These are phyloP conservation scores for Platyrinchus mystaceus DNA, from an alignment of 2,797 vertebrate species.

Conservation along the genomic window DNA sequence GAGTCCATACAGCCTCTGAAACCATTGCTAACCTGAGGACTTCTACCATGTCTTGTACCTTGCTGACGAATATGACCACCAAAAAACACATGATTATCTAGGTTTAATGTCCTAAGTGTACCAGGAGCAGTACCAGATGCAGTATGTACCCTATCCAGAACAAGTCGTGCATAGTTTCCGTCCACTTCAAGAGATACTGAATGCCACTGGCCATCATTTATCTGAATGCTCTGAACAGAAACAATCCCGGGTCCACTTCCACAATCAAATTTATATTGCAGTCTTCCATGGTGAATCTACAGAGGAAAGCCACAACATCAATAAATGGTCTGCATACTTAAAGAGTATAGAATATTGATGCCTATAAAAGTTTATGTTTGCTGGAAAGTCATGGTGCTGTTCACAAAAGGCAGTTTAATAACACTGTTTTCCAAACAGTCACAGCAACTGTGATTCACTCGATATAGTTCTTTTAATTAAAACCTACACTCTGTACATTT, in stretches of 20 bases:
- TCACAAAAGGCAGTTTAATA: background rate
- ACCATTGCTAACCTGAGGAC: constrained; percentile 85
- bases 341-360: background rate
- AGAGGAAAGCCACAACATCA: background rate
- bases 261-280: constrained; percentile 98
- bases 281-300: constrained; percentile 92
- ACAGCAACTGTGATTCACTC: background rate
- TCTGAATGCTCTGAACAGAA: constrained; percentile 92
- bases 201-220: constrained; percentile 98
- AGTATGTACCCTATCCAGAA: constrained; percentile 91
- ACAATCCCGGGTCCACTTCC: constrained; percentile 95
- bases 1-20: constrained; percentile 94
- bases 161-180: constrained; percentile 91
- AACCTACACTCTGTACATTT: background rate
- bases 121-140: constrained; percentile 94
- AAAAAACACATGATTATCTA: constrained; percentile 91
- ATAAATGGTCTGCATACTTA: background rate
- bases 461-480: background rate
- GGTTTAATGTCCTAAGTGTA: constrained; percentile 92
- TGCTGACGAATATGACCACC: constrained; percentile 91
- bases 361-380: background rate
- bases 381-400: background rate
- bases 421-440: background rate
- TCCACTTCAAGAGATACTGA: constrained; percentile 91
- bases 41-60: constrained; percentile 81